Conservation (phyloP, 2,888 invertebrate genomes). For the Sialis fuliginosa region DNA sequence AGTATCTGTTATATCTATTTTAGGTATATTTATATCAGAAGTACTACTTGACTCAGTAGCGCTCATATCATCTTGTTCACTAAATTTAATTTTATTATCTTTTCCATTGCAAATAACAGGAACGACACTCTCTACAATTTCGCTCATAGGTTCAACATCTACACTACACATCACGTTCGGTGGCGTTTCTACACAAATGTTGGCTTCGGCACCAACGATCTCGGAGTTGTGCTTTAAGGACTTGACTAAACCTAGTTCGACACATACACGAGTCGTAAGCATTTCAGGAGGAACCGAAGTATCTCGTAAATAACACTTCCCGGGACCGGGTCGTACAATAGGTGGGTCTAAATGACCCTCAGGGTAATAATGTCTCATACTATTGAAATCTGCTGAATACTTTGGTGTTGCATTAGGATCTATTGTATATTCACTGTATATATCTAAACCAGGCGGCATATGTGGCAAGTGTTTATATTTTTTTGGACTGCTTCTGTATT, state of each 20-base stretch:
- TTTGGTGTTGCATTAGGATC: slow-evolving; percentile 10
- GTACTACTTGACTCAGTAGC: slow-evolving; percentile 2
- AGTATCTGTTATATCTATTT: slow-evolving; percentile 5
- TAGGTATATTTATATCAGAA: slow-evolving; percentile 3
- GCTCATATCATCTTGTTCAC: slow-evolving; percentile 4
- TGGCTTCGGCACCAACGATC: slow-evolving; percentile 5
- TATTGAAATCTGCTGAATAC: slow-evolving; percentile 7
- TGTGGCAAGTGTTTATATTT: slow-evolving; percentile 14
- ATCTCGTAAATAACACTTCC: slow-evolving; percentile 9
- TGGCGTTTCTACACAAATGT: slow-evolving; percentile 12
- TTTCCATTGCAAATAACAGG: slow-evolving; percentile 4
- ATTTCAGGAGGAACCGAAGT: slow-evolving; percentile 19
- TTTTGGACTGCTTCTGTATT: slow-evolving; percentile 29
- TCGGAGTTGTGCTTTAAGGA: slow-evolving; percentile 14
- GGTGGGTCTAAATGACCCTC: slow-evolving; percentile 5
- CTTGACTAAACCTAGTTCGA: slow-evolving; percentile 32
- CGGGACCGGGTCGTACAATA: slow-evolving; percentile 8
- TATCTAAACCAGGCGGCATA: slow-evolving; percentile 10
- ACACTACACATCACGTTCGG: slow-evolving; percentile 20
- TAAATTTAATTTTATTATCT: neutral
- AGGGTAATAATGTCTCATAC: slow-evolving; percentile 7
- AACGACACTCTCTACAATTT: slow-evolving; percentile 11
- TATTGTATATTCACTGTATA: slow-evolving; percentile 8
- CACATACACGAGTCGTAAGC: slow-evolving; percentile 32
- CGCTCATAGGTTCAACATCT: slow-evolving; percentile 17